Conservation (phyloP, 2,113 vertebrate species). For the Triplophysa siluroides region DNA sequence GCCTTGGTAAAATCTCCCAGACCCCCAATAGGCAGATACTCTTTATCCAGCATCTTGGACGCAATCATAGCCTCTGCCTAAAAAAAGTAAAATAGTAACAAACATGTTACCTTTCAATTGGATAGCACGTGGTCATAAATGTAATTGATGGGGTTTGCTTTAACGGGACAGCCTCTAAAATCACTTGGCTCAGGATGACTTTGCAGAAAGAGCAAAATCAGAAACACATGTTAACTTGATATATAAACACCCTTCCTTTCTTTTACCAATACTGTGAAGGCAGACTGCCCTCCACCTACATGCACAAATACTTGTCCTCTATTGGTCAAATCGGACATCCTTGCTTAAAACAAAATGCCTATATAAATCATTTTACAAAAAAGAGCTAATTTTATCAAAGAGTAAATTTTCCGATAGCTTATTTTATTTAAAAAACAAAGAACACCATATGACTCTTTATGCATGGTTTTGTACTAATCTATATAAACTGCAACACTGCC, state of each 20-base stretch:
- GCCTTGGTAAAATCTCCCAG: slow-evolving; percentile 81
- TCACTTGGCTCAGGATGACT: slow-evolving; percentile 14
- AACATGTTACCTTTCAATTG: neutral
- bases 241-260: neutral
- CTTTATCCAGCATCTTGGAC: slow-evolving; percentile 84
- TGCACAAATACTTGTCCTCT: neutral
- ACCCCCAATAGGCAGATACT: slow-evolving; percentile 81
- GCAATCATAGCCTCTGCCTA: slow-evolving; percentile 83
- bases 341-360: neutral
- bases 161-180: neutral
- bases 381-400: no score
- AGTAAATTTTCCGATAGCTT: neutral
- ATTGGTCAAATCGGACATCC: neutral
- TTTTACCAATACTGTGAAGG: neutral
- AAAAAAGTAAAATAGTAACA: neutral
- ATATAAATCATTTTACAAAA: neutral
- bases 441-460: no score
- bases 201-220: slow-evolving; percentile 25
- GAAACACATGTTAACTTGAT: slow-evolving; percentile 26
- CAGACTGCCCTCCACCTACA: neutral
- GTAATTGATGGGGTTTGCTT: neutral
- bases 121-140: neutral
- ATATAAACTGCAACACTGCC: no score
- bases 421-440: neutral
- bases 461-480: no score